Base-by-base conservation (phyloP, 2,888 invertebrate species). In the Eupithecia dodoneata region DNA sequence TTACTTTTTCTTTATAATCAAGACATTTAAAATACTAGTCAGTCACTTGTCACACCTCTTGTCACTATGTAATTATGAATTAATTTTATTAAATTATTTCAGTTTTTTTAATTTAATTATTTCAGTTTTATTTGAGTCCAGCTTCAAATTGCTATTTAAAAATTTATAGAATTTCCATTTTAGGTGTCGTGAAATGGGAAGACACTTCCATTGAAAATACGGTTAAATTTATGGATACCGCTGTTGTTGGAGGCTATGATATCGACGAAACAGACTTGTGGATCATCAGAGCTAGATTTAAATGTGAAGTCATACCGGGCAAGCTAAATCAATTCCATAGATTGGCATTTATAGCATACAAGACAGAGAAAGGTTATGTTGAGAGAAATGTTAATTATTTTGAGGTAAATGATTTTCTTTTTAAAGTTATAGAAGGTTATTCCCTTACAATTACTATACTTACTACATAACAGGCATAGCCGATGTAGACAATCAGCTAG, bases 241-340 rank as follows among this genome's bases (percentile, higher is more conserved):
- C 73, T 9, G 67, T 80, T 0, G 30, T 74, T 2, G 80, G 78
- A 1, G 80, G 80, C 12, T 72, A 80, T 9, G 80, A 80, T 18
- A 66, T 71, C 15, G 80, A 80, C 42, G 44, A 55, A 9, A 69
- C 75, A n/a, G 65, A 75, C 15, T 69, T 80, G 66, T 80, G 78
- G 80, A 65, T 80, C 18, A 78, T 80, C 52, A 75, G 77, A 74
- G n/a, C 67, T 13, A 72, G 73, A 59, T 42, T 69, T 9, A n/a
- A 42, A 9, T 44, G 72, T 41, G 74, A 77, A 49, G 44, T 77
- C 15, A 59, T 78, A 4, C 78, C 75, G 2, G 80, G 75, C 13
- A 80, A 78, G 47, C 55, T 77, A 10, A 77, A 77, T 69, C 15
- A 52, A 7, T 0, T 52, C 12, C 66, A 72, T 45, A 47, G n/a